phyloP scores from a whole-genome alignment of 2,797 vertebrate genomes.

The Orientallactaga sibirica region DNA sequence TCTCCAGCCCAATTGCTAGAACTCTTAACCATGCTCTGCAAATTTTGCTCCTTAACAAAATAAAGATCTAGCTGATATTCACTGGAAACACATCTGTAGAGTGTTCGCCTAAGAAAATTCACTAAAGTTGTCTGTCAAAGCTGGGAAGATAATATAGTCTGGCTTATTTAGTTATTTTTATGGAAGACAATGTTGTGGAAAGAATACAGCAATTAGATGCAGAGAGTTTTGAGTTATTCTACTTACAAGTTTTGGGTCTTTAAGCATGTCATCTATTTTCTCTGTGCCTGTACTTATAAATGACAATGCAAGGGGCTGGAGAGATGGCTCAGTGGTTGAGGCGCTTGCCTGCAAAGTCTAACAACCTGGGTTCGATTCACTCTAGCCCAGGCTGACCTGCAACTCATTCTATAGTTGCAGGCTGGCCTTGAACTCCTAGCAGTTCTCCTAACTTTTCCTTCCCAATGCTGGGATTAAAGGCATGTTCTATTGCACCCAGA shows the following conservation, averaged over 20 bases:
- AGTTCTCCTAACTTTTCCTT: too few relatives aligned
- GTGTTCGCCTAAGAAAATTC: background rate
- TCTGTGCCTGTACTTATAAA: background rate
- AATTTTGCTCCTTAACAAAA: constrained; percentile 15
- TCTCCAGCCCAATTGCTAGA: background rate
- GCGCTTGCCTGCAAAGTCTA: too few relatives aligned
- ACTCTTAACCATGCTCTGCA: constrained; percentile 6
- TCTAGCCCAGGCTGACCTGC: too few relatives aligned
- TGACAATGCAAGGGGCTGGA: background rate
- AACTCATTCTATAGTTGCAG: too few relatives aligned
- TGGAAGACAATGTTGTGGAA: constrained; percentile 38
- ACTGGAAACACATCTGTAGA: constrained; percentile 1
- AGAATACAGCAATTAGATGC: constrained; percentile 29
- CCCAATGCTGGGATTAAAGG: too few relatives aligned
- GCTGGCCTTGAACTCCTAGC: too few relatives aligned
- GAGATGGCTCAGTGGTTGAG: too few relatives aligned
- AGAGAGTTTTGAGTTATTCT: constrained; percentile 44
- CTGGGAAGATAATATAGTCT: constrained; percentile 30
- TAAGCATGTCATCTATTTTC: constrained; percentile 46
- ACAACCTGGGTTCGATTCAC: too few relatives aligned
- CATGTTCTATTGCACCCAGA: background rate
- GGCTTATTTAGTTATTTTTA: background rate
- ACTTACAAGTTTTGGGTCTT: background rate
- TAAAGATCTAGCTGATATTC: constrained; percentile 37
- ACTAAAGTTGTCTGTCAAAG: background rate